Evolutionary conservation across 2,113 vertebrate genomes (phyloP).

Genomic region (Zosterops borbonicus): DNA sequence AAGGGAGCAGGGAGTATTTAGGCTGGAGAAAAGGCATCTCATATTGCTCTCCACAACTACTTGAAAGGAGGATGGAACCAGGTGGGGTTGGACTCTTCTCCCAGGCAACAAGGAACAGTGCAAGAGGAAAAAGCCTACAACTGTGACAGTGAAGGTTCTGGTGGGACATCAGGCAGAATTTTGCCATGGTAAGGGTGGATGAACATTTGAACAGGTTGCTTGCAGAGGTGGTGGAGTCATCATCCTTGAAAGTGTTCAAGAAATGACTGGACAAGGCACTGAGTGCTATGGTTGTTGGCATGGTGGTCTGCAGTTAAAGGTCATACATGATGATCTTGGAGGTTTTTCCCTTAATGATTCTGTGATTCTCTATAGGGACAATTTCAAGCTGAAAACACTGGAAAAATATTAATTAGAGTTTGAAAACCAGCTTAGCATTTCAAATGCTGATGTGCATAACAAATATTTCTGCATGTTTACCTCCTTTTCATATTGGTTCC

Average conservation of each 20-base stretch:
- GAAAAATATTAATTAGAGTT: not conserved
- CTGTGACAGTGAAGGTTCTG: not conserved
- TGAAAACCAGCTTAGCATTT: not conserved
- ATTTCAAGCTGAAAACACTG: not conserved
- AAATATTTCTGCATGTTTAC: not conserved
- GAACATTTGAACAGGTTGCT: not conserved
- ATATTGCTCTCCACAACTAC: not conserved
- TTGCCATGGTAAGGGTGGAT: not conserved
- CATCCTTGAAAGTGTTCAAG: not conserved
- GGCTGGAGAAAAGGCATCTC: not conserved
- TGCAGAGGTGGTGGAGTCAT: rapidly evolving
- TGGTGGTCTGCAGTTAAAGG: not conserved
- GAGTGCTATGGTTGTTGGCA: not conserved
- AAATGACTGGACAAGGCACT: rapidly evolving
- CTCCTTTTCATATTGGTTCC: not conserved
- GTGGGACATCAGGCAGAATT: not conserved
- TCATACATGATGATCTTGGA: not conserved
- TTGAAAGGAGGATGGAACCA: not conserved
- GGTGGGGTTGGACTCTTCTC: rapidly evolving
- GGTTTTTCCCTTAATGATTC: not conserved
- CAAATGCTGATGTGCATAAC: not conserved
- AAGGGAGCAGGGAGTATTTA: not conserved
- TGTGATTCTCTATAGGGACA: not conserved
- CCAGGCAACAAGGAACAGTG: not conserved
- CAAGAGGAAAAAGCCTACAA: not conserved